These are phyloP conservation scores for Hemaris fuciformis DNA, from an alignment of 2,888 invertebrate species.

Conservation along the genomic window DNA sequence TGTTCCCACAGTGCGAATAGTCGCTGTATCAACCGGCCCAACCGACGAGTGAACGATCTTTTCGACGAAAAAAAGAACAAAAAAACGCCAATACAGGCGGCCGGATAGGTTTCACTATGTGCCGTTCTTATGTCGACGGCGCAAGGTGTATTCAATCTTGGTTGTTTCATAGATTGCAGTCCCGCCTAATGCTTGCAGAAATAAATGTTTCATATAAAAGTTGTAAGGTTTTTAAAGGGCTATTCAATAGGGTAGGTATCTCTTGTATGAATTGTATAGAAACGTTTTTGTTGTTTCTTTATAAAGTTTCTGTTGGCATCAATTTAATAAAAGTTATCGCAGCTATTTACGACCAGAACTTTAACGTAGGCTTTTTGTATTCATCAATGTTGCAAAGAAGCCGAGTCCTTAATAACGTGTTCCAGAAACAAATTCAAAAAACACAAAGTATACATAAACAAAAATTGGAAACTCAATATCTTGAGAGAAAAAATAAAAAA, in stretches of 20 bases:
- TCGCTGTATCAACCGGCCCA: constrained; percentile 43
- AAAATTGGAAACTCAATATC: constrained; percentile 4
- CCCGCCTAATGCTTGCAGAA: neutral
- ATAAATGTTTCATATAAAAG: constrained; percentile 1
- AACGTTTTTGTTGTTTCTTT: neutral
- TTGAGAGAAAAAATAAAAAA: constrained; percentile 33
- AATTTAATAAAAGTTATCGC: neutral
- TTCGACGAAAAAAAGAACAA: constrained; percentile 49
- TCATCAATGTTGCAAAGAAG: neutral
- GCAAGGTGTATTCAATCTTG: neutral
- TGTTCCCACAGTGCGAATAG: constrained; percentile 63
- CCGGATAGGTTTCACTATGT: constrained; percentile 7
- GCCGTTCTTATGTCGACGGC: constrained; percentile 6
- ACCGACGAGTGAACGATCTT: constrained; percentile 63
- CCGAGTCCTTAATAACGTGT: neutral
- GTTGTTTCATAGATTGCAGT: neutral
- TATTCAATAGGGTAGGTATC: neutral
- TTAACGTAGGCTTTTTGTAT: neutral
- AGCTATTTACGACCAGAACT: neutral
- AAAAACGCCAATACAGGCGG: constrained; percentile 25
- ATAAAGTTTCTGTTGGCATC: neutral
- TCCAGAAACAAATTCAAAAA: neutral
- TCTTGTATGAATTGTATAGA: neutral
- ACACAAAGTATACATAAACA: neutral
- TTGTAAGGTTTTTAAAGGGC: neutral